A percentile compares a stretch with the other conserved stretches of the same genome.
These are phyloP conservation scores for Druon quercuslanigerum DNA, from an alignment of 1,140 invertebrate genomes.

Conservation along the genomic window DNA sequence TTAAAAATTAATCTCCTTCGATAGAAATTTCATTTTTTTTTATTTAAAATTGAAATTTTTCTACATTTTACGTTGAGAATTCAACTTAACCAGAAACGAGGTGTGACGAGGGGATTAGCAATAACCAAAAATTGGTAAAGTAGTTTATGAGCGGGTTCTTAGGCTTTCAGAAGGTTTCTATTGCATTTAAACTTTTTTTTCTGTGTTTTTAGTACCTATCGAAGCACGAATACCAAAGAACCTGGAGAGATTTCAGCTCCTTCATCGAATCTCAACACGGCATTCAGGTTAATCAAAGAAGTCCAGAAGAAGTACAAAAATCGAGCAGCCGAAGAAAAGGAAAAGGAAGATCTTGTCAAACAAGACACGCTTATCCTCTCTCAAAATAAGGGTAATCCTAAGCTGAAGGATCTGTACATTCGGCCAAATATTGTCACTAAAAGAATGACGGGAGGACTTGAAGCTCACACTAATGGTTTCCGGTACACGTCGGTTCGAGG, in stretches of 20 bases:
- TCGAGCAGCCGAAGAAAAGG: constrained; percentile 97
- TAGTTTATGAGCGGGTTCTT: too few relatives aligned
- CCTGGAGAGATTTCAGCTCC: constrained; percentile 97
- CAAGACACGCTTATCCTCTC: constrained; percentile 98
- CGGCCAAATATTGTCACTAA: constrained; percentile 99
- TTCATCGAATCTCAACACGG: constrained; percentile 96
- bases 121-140: too few relatives aligned
- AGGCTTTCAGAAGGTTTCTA: background rate
- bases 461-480: constrained; percentile 98
- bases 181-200: constrained; percentile 22
- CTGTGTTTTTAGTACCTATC: constrained; percentile 87
- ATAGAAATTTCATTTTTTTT: too few relatives aligned
- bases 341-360: constrained; percentile 99
- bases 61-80: too few relatives aligned
- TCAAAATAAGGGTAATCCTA: constrained; percentile 98
- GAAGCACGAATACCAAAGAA: constrained; percentile 98
- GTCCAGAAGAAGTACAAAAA: constrained; percentile 99
- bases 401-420: constrained; percentile 98
- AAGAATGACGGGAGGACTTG: constrained; percentile 92
- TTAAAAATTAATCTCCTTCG: too few relatives aligned
- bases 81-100: too few relatives aligned
- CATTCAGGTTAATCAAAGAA: constrained; percentile 98
- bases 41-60: too few relatives aligned
- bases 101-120: too few relatives aligned
- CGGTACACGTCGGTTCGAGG: constrained; percentile 98